A percentile compares a stretch with the other conserved stretches of the same genome.
Conservation (phyloP, 2,797 vertebrate species). For the Phrynocephalus vlangalii region DNA sequence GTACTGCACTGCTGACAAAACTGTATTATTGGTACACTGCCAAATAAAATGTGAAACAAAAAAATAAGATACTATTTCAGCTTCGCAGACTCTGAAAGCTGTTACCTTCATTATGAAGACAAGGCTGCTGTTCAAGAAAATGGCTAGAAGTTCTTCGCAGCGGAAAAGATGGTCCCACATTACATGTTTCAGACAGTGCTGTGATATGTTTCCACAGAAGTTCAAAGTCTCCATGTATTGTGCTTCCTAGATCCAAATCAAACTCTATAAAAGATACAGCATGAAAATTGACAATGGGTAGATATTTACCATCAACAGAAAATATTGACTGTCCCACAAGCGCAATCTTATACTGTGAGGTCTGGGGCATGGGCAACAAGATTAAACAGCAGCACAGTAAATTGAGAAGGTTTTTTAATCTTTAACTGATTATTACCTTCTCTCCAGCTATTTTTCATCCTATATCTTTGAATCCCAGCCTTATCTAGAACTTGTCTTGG, state of each 20-base stretch:
- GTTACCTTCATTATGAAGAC: conserved; percentile 53
- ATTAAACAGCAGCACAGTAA: too few relatives aligned
- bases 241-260: conserved; percentile 60
- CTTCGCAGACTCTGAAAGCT: neutral
- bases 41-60: neutral
- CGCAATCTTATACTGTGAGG: too few relatives aligned
- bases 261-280: conserved; percentile 43
- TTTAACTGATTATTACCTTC: too few relatives aligned
- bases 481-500: too few relatives aligned
- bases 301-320: neutral
- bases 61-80: neutral
- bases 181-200: conserved; percentile 48
- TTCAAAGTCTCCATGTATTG: conserved; percentile 64
- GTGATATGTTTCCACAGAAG: conserved; percentile 64
- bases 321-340: neutral
- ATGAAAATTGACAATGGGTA: neutral
- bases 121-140: conserved; percentile 57
- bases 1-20: neutral
- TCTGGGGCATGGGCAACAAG: too few relatives aligned
- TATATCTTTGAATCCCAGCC: too few relatives aligned
- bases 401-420: too few relatives aligned
- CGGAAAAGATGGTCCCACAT: conserved; percentile 61
- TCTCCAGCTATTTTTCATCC: too few relatives aligned
- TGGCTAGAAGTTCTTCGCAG: conserved; percentile 55
- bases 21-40: neutral